These are phyloP conservation scores for Adineta ricciae DNA, from an alignment of 2,888 invertebrate genomes.

Conservation along the genomic window DNA sequence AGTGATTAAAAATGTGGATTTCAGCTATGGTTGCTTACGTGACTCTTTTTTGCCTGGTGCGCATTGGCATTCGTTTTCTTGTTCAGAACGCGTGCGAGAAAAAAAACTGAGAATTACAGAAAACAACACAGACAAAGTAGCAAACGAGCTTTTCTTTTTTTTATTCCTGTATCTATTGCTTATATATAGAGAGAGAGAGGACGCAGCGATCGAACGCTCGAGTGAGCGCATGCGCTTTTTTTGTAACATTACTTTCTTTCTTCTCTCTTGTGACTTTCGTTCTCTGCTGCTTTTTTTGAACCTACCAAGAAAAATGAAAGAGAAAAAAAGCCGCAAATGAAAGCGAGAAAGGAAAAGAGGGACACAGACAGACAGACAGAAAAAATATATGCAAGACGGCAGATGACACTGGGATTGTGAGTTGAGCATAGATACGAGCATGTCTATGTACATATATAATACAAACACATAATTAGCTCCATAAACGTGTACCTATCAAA, in stretches of 20 bases:
- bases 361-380: neutral
- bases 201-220: neutral
- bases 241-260: neutral
- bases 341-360: neutral
- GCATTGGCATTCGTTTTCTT: neutral
- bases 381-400: neutral
- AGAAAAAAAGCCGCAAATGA: neutral
- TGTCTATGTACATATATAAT: neutral
- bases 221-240: neutral
- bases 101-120: neutral
- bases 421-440: neutral
- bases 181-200: neutral
- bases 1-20: no score
- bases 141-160: neutral
- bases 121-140: neutral
- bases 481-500: neutral
- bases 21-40: neutral
- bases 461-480: neutral
- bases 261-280: neutral
- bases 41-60: neutral
- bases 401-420: neutral
- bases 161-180: neutral
- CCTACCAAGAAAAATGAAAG: neutral
- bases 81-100: neutral
- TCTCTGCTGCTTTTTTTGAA: neutral